Conservation (phyloP, 2,797 vertebrate genomes). For the Platalea minor region DNA sequence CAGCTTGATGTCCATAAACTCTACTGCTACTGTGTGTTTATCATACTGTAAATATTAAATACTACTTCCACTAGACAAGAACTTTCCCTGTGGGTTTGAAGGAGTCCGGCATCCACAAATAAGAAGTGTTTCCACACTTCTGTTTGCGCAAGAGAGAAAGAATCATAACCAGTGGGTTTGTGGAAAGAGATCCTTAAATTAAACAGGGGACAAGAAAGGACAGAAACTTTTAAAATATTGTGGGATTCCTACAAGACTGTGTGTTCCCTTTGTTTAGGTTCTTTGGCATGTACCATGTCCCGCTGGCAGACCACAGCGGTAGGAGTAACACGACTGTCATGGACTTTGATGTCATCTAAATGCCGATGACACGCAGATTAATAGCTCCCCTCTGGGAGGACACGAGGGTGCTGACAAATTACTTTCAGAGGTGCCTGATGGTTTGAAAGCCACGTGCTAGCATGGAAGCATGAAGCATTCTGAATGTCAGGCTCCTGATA, state of each 20-base stretch:
- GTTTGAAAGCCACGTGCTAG: neutral
- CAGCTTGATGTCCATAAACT: neutral
- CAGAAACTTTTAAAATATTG: neutral
- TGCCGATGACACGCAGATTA: neutral
- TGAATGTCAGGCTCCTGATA: neutral
- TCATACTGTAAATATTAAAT: neutral
- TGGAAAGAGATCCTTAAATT: neutral
- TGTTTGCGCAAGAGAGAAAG: neutral
- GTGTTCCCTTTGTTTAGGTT: neutral
- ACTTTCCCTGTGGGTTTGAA: neutral
- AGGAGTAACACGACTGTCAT: accelerated
- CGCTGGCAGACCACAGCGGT: neutral
- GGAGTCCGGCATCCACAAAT: neutral
- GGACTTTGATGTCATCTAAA: neutral
- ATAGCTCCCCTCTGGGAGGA: neutral
- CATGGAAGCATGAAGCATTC: neutral
- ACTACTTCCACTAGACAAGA: neutral
- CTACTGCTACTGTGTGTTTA: neutral
- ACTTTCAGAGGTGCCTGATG: neutral
- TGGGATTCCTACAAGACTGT: neutral
- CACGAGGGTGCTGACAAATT: neutral
- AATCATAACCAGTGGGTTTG: neutral
- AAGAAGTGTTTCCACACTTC: neutral
- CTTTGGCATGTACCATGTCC: neutral
- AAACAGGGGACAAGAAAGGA: neutral